Percentiles rank a stretch among this genome's conserved stretches.
phyloP scores from a whole-genome alignment of 2,888 invertebrate species.

The Mechanitis mazaeus region DNA sequence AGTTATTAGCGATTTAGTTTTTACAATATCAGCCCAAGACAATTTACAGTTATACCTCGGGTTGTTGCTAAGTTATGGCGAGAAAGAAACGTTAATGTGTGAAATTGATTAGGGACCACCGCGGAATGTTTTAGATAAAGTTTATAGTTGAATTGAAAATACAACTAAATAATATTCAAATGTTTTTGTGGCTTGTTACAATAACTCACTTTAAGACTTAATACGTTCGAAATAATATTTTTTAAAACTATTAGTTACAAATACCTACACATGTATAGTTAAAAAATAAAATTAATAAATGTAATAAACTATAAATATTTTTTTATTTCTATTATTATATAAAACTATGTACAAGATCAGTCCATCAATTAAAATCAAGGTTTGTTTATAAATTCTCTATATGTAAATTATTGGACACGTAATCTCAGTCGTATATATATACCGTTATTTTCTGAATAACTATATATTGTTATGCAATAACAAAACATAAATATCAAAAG shows the following conservation, averaged over 20 bases:
- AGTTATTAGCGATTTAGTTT: conserved; percentile 73
- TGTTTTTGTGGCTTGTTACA: too few species aligned
- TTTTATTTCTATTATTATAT: too few species aligned
- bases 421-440: conserved; percentile 16
- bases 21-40: conserved; percentile 58
- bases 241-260: too few species aligned
- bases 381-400: background rate
- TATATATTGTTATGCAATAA: conserved; percentile 32
- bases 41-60: conserved; percentile 61
- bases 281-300: too few species aligned
- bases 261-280: too few species aligned
- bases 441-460: conserved; percentile 31
- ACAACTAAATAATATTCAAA: too few species aligned
- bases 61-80: conserved; percentile 56
- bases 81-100: conserved; percentile 52
- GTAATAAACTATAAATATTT: too few species aligned
- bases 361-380: conserved; percentile 11
- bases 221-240: too few species aligned
- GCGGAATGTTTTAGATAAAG: conserved; percentile 7
- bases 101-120: conserved; percentile 35
- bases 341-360: background rate
- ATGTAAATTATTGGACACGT: conserved; percentile 8
- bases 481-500: too few species aligned
- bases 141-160: too few species aligned
- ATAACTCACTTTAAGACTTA: too few species aligned